A percentile compares a stretch with the other conserved stretches of the same genome.
phyloP scores from a whole-genome alignment of 2,797 vertebrate genomes.

The Schizopygopsis pylzovi region DNA sequence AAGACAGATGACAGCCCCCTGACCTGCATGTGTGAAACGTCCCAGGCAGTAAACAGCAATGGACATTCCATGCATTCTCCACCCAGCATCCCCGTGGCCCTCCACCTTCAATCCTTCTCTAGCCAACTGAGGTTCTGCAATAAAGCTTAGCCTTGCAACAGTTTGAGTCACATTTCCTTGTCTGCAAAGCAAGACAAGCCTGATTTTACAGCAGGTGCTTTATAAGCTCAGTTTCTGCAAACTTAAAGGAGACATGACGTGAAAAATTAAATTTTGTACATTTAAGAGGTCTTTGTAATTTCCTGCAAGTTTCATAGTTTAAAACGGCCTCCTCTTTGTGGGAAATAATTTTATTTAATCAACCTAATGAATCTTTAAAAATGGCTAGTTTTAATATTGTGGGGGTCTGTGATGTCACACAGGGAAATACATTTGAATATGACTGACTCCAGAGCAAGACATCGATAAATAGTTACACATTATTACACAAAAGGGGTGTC shows the following conservation, averaged over 20 bases:
- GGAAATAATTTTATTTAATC: background rate
- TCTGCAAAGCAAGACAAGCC: background rate
- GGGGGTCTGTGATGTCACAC: background rate
- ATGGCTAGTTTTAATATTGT: background rate
- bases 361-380: background rate
- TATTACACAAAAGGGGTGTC: no score
- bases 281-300: background rate
- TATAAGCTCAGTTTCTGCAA: background rate
- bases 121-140: constrained; percentile 71
- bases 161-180: constrained; percentile 75
- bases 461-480: no score
- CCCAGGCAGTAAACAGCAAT: constrained; percentile 77
- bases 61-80: constrained; percentile 82
- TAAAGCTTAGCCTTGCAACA: constrained; percentile 74
- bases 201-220: constrained; percentile 37
- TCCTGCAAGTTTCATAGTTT: background rate
- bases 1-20: constrained; percentile 81
- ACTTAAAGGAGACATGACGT: background rate
- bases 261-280: background rate
- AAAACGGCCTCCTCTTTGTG: background rate
- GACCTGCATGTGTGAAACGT: constrained; percentile 84
- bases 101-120: constrained; percentile 64
- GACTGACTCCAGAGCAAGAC: background rate
- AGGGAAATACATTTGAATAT: background rate
- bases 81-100: constrained; percentile 75